A percentile compares a stretch with the other conserved stretches of the same genome.
These are phyloP conservation scores for Drosophila austrosaltans DNA, from an alignment of 2,888 invertebrate genomes.

Conservation along the genomic window DNA sequence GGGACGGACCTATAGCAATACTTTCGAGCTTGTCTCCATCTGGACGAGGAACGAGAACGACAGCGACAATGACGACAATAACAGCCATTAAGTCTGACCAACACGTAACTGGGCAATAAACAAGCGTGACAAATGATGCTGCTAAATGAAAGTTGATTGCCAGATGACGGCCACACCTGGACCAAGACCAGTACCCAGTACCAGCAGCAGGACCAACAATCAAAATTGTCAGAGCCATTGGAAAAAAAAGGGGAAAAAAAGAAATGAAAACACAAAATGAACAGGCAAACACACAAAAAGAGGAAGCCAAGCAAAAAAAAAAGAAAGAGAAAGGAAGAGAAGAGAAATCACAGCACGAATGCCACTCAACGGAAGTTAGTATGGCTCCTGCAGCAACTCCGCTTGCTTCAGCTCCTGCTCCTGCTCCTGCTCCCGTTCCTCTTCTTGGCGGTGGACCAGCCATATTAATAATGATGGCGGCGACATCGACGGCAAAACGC, in stretches of 20 bases:
- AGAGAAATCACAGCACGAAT: constrained; percentile 61
- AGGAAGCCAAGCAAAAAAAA: constrained; percentile 40
- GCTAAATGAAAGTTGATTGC: constrained; percentile 83
- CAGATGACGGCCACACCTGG: constrained; percentile 75
- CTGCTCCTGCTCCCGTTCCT: neutral
- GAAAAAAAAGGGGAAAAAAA: constrained; percentile 22
- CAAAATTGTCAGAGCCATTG: constrained; percentile 65
- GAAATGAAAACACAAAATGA: constrained; percentile 5
- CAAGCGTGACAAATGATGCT: constrained; percentile 83
- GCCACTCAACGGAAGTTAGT: constrained; percentile 69
- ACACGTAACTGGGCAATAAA: constrained; percentile 78
- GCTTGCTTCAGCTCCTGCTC: constrained; percentile 13
- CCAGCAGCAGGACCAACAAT: constrained; percentile 46
- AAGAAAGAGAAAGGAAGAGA: constrained; percentile 43
- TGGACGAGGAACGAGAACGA: neutral
- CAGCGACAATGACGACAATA: constrained; percentile 54
- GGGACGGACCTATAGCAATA: constrained; percentile 8
- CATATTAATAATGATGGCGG: constrained; percentile 73
- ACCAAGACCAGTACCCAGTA: constrained; percentile 1
- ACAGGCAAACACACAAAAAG: neutral
- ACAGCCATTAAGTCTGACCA: constrained; percentile 72
- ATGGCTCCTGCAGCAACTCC: constrained; percentile 31
- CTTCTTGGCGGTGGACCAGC: constrained; percentile 23
- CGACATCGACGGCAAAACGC: constrained; percentile 56
- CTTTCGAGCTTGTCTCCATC: neutral